A percentile compares a stretch with the other conserved stretches of the same genome.
Conservation (phyloP, 2,113 vertebrate species). For the Conger conger region DNA sequence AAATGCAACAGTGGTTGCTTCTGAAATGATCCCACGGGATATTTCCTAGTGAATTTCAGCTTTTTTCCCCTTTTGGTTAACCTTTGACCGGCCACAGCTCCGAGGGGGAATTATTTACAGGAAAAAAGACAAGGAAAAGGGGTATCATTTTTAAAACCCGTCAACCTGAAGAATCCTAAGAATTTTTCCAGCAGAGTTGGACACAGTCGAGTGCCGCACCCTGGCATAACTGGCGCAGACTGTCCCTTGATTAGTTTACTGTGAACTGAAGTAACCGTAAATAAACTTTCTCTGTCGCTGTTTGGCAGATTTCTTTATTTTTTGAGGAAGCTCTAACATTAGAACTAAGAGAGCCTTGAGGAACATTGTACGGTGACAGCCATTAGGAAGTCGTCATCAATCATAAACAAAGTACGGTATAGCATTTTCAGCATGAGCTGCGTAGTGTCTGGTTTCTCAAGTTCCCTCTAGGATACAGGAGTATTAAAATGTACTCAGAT, state of each 20-base stretch:
- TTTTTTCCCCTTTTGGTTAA: constrained; percentile 1
- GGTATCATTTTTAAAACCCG: constrained; percentile 7
- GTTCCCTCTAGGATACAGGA: constrained; percentile 52
- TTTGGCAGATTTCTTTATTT: neutral
- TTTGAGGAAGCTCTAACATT: neutral
- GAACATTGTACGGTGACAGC: neutral
- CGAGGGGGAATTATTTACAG: neutral
- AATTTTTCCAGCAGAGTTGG: neutral
- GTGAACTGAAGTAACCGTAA: neutral
- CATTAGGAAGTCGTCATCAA: neutral
- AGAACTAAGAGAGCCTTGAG: neutral
- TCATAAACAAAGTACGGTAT: neutral
- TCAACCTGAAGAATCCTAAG: neutral
- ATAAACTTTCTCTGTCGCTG: neutral
- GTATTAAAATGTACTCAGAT: constrained; percentile 76
- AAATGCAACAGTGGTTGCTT: neutral
- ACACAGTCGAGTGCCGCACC: neutral
- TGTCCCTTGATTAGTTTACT: neutral
- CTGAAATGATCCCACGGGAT: neutral
- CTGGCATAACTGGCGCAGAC: neutral
- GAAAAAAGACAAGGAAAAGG: neutral
- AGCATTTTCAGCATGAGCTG: neutral
- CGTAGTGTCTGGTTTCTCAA: constrained; percentile 28
- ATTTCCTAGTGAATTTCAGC: neutral
- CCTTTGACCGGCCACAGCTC: neutral